Base-by-base conservation (phyloP, 2,113 vertebrate species). In the Chinchilla lanigera region DNA sequence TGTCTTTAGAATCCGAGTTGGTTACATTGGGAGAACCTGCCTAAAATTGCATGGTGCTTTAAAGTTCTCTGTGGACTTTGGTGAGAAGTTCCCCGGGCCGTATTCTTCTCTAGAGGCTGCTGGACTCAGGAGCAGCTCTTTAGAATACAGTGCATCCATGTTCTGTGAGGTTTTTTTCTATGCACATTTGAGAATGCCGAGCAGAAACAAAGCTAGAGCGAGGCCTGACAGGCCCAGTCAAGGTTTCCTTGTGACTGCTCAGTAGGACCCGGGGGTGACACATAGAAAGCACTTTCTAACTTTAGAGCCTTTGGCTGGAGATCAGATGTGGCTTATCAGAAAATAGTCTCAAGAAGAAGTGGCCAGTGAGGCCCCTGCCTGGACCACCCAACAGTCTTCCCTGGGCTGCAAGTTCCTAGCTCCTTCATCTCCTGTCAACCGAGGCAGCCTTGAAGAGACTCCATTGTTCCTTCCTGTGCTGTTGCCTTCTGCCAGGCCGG, bases 11-110 rank as follows among this genome's bases (percentile, higher is more conserved):
- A 94, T 89, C 50, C 63, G 47, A 85, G 17, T 91, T 82, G 19
- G 80, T 85, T 71, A 82, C 5, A 6, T 0, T 78, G n/a, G 35
- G 38, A 8, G 54, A 94, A 28, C 89, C 50, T 92, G 7, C 73
- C 63, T 92, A 92, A 80, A 95, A 56, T 93, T 96, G 56, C 16
- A 33, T 14, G 12, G 20, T 89, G 17, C 41, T 16, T 90, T 93
- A 47, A 50, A 47, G 95, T 93, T 95, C 78, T 95, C 61, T 75
- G 47, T 77, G 77, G 44, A 33, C 61, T 86, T 92, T 78, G 73
- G 26, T 67, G 77, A 94, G 93, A 90, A 96, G 56, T 75, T 90
- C 83, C 73, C 13, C 28, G 93, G 78, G 17, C 44, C 28, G 13
- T 95, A 81, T 92, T 94, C 24, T 85, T 73, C 33, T 75, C 16